These are phyloP conservation scores for Piaya cayana DNA, from an alignment of 2,113 vertebrate species.

Conservation along the genomic window DNA sequence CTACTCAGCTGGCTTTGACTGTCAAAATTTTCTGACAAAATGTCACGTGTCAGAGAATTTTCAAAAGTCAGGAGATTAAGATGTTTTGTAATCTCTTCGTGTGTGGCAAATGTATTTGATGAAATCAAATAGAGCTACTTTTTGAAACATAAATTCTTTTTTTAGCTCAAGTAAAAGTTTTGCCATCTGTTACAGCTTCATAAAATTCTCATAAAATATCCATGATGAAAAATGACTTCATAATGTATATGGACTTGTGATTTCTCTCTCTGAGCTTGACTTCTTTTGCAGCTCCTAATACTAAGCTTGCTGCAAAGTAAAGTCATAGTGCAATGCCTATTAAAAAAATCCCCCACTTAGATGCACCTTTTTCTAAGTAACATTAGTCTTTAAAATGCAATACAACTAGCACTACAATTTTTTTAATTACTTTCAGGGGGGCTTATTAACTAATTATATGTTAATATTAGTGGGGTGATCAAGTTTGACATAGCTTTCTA, in stretches of 20 bases:
- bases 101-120: not conserved
- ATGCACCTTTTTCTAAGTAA: not conserved
- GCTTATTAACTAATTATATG: slow-evolving; percentile 47
- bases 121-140: slow-evolving; percentile 4
- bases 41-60: not conserved
- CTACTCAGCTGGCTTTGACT: not conserved
- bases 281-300: not conserved
- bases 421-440: slow-evolving; percentile 6
- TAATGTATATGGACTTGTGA: not conserved
- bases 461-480: slow-evolving; percentile 52
- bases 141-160: slow-evolving; percentile 6
- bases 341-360: not conserved
- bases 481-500: slow-evolving; percentile 22
- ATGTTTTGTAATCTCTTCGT: slow-evolving; percentile 5
- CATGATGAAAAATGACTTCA: not conserved
- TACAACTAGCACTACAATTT: not conserved
- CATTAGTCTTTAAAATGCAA: slow-evolving; percentile 33
- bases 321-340: not conserved
- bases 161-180: slow-evolving; percentile 31
- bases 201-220: slow-evolving; percentile 41
- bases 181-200: slow-evolving; percentile 25
- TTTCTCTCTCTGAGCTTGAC: not conserved
- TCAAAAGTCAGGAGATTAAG: not conserved
- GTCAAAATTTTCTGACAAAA: slow-evolving; percentile 22
- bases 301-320: not conserved